phyloP scores from a whole-genome alignment of 2,113 vertebrate species.

The Periophthalmus modestus region DNA sequence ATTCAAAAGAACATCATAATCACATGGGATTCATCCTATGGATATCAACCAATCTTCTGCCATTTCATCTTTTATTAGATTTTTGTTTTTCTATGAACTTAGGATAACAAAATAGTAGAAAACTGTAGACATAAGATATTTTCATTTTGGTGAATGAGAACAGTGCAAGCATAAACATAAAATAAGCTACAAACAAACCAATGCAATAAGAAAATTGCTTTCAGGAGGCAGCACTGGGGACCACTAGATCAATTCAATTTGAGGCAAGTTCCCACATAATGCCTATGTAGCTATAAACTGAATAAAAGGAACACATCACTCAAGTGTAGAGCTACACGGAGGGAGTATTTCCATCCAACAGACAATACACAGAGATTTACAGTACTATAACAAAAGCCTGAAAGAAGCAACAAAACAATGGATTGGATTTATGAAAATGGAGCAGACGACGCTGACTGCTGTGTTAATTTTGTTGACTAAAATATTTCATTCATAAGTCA shows the following conservation, averaged over 20 bases:
- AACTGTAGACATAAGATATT: neutral
- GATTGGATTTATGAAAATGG: neutral
- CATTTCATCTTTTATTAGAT: conserved; percentile 42
- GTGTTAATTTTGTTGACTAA: too few relatives aligned
- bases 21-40: too few relatives aligned
- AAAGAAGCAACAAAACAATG: neutral
- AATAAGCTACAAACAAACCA: neutral
- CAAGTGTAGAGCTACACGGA: neutral
- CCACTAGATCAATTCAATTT: neutral
- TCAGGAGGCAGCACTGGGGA: neutral
- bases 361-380: neutral
- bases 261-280: neutral
- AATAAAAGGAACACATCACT: neutral
- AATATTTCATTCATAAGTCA: too few relatives aligned
- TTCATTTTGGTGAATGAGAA: neutral
- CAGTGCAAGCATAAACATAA: neutral
- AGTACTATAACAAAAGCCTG: neutral
- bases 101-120: neutral
- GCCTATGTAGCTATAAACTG: conserved; percentile 1
- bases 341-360: neutral
- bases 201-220: conserved; percentile 5
- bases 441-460: neutral
- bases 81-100: conserved; percentile 26
- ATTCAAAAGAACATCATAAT: neutral
- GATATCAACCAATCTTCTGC: neutral